Conservation (phyloP, 64 coral and sea anemone species). For the Trachythela sp. region DNA sequence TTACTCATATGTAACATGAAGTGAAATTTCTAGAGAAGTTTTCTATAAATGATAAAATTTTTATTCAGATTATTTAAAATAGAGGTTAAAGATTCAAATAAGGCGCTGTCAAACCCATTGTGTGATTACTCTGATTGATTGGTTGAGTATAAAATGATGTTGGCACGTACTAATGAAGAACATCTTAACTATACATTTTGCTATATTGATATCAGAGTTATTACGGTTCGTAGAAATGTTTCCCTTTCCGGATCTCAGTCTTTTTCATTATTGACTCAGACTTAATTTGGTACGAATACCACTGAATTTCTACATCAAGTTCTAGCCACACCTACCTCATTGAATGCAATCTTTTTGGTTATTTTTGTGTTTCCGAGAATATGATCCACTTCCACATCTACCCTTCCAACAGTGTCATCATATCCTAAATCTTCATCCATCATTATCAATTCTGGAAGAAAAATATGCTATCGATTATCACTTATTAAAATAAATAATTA, state of each 20-base stretch:
- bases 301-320: no score
- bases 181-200: no score
- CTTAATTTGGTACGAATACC: no score
- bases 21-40: not conserved
- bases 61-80: not conserved
- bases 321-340: not conserved
- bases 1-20: not conserved
- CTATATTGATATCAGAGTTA: no score
- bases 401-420: not conserved
- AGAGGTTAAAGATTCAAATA: no score
- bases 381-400: not conserved
- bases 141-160: no score
- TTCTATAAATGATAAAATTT: not conserved
- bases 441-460: not conserved
- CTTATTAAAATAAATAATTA: not conserved
- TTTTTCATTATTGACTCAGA: no score
- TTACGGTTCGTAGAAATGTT: no score
- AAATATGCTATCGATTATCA: not conserved
- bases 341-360: not conserved
- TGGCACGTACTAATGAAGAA: no score
- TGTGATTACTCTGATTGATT: no score
- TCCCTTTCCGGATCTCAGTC: no score
- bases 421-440: not conserved
- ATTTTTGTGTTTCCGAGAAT: not conserved
- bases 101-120: no score